Conservation (phyloP, 2,888 invertebrate genomes). For the Physocephala rufipes region DNA sequence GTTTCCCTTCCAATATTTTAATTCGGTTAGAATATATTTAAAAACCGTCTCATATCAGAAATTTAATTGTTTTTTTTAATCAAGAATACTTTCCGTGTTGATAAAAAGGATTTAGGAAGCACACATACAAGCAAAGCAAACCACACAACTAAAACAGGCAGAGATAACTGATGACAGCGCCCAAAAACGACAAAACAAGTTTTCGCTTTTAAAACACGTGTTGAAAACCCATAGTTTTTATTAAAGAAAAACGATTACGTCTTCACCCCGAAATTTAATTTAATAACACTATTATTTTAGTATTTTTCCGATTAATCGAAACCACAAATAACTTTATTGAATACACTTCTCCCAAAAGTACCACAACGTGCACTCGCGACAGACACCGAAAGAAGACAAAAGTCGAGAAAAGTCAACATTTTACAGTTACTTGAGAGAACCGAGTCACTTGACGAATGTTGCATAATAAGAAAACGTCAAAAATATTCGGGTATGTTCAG, state of each 20-base stretch:
- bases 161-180: conserved; percentile 12
- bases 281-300: not conserved
- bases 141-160: conserved; percentile 4
- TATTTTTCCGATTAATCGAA: not conserved
- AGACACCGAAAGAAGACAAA: conserved; percentile 22
- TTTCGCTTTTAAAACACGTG: conserved; percentile 21
- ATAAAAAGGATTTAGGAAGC: not conserved
- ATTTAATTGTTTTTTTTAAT: not conserved
- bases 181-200: conserved; percentile 5
- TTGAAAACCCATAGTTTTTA: not conserved
- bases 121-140: not conserved
- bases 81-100: not conserved
- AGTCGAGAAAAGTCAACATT: conserved; percentile 17
- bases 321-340: not conserved
- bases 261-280: not conserved
- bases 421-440: not conserved
- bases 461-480: too few relatives aligned
- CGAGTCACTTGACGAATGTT: too few relatives aligned
- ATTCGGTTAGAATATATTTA: not conserved
- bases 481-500: too few relatives aligned
- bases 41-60: not conserved
- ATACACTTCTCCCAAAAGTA: not conserved
- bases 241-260: not conserved
- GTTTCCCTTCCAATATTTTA: not conserved
- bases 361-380: conserved; percentile 25